These are phyloP conservation scores for Desmophyllum pertusum DNA, from an alignment of 92 coral and sea anemone species.

Conservation along the genomic window DNA sequence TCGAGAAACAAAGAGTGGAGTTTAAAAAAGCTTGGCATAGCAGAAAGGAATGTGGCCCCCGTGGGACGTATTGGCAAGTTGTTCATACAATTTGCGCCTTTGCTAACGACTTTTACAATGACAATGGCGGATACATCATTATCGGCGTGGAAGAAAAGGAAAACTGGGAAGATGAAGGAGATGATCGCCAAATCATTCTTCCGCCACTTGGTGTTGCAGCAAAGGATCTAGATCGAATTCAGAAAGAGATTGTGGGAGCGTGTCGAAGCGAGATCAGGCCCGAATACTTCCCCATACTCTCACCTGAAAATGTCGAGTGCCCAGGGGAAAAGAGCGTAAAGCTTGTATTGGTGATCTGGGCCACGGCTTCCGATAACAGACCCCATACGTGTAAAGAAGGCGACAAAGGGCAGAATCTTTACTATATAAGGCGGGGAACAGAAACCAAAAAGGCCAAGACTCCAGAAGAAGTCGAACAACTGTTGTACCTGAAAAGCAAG, in stretches of 20 bases:
- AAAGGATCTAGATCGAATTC: constrained; percentile 54
- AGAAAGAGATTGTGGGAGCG: constrained; percentile 70
- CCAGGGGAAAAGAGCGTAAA: not conserved
- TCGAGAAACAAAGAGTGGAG: constrained; percentile 71
- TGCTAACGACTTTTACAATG: constrained; percentile 80
- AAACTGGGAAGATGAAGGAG: constrained; percentile 23
- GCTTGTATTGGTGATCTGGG: constrained; percentile 72
- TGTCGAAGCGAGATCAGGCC: constrained; percentile 68
- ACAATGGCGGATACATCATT: constrained; percentile 80
- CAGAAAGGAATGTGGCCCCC: constrained; percentile 40
- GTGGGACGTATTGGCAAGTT: constrained; percentile 70
- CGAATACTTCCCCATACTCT: constrained; percentile 56
- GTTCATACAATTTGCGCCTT: constrained; percentile 74
- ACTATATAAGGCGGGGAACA: constrained; percentile 67
- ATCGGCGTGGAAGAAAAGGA: constrained; percentile 76
- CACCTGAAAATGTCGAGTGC: constrained; percentile 57
- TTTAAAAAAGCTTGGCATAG: constrained; percentile 74
- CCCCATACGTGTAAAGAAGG: constrained; percentile 67
- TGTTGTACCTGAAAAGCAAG: constrained; percentile 40
- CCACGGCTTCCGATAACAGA: constrained; percentile 65
- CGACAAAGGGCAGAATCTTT: constrained; percentile 51
- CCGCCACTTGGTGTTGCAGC: constrained; percentile 67
- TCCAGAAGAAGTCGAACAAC: constrained; percentile 21
- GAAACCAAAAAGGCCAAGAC: constrained; percentile 64
- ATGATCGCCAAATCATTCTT: constrained; percentile 55